Conservation (phyloP, 1,140 invertebrate genomes). For the Heliothis virescens region DNA sequence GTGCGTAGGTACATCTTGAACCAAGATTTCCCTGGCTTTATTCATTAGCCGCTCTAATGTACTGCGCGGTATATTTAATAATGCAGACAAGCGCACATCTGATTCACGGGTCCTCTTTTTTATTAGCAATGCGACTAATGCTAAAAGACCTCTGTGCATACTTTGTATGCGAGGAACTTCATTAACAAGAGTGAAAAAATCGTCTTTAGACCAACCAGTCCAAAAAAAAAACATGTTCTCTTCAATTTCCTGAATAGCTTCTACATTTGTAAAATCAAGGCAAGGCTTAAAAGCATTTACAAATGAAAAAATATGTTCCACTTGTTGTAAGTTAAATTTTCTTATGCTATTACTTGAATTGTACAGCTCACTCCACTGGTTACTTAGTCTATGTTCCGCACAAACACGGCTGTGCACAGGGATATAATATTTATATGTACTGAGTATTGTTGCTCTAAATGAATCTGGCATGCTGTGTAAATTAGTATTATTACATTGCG, state of each 20-base stretch:
- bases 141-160: slow-evolving; percentile 11
- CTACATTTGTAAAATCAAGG: slow-evolving; percentile 27
- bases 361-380: slow-evolving; percentile 43
- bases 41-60: slow-evolving; percentile 20
- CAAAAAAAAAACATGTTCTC: slow-evolving; percentile 41
- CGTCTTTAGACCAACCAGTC: slow-evolving; percentile 44
- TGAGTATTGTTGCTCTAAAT: slow-evolving; percentile 43
- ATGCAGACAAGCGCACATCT: slow-evolving; percentile 22
- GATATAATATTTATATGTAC: slow-evolving; percentile 49
- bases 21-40: slow-evolving; percentile 12
- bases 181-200: slow-evolving; percentile 37
- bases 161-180: slow-evolving; percentile 42
- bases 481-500: slow-evolving; percentile 35
- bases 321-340: slow-evolving; percentile 34
- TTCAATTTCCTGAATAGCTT: slow-evolving; percentile 35
- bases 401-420: slow-evolving; percentile 44
- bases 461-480: slow-evolving; percentile 32
- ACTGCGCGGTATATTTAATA: slow-evolving; percentile 29
- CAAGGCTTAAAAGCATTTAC: slow-evolving; percentile 16
- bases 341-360: slow-evolving; percentile 38
- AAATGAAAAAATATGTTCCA: slow-evolving; percentile 30
- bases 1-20: slow-evolving; percentile 5
- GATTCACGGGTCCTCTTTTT: slow-evolving; percentile 33
- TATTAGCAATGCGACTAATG: slow-evolving; percentile 36
- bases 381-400: slow-evolving; percentile 43